A percentile compares a stretch with the other conserved stretches of the same genome.
Conservation (phyloP, 2,113 vertebrate genomes). For the Pelusios castaneus region DNA sequence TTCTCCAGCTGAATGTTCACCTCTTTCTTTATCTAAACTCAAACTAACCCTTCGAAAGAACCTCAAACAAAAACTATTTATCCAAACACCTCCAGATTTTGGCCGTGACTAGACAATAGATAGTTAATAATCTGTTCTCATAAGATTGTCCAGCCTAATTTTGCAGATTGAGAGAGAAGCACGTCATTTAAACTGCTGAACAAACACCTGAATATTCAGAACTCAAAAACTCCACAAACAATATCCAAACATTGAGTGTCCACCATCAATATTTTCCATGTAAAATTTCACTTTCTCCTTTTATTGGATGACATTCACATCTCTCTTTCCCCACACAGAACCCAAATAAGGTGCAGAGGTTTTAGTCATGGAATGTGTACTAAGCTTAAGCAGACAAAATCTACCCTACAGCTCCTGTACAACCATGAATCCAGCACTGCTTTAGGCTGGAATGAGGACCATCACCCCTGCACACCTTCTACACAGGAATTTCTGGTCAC, state of each 20-base stretch:
- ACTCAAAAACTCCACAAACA: neutral
- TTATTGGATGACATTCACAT: neutral
- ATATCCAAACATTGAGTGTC: neutral
- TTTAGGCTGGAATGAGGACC: neutral
- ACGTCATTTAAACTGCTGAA: neutral
- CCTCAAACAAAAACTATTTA: neutral
- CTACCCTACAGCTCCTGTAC: neutral
- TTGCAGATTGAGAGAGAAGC: neutral
- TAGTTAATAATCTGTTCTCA: neutral
- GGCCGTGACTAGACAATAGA: neutral
- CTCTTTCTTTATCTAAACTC: rapidly evolving
- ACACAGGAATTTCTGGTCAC: rapidly evolving
- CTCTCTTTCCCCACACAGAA: neutral
- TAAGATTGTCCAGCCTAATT: neutral
- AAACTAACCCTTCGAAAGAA: rapidly evolving
- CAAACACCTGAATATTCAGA: neutral
- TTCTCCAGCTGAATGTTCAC: neutral
- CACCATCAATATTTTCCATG: neutral
- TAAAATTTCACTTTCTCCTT: neutral
- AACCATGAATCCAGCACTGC: neutral
- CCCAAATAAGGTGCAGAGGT: neutral
- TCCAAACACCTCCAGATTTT: neutral
- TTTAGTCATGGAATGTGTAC: neutral
- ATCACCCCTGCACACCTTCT: neutral
- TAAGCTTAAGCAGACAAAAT: neutral